Conservation (phyloP, 1,140 invertebrate genomes). For the Apis laboriosa region DNA sequence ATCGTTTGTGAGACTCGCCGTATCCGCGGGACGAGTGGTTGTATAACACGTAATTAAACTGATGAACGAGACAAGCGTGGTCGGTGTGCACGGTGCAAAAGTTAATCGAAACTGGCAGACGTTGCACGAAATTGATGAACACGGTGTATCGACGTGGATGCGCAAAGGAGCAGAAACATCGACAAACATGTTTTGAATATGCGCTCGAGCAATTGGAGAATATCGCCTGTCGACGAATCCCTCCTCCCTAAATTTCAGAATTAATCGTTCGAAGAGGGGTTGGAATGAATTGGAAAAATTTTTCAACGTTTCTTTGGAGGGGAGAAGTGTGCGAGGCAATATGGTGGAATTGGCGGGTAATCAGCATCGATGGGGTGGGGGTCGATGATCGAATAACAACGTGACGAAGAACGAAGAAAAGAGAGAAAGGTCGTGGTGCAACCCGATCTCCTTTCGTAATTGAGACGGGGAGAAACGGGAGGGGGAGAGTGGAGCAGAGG, state of each 20-base stretch:
- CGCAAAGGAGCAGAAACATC: neutral
- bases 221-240: neutral
- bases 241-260: too few species aligned
- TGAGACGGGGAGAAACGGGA: constrained; percentile 31
- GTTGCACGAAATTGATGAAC: constrained; percentile 6
- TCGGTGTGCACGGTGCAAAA: neutral
- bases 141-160: neutral
- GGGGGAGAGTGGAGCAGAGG: neutral
- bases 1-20: constrained; percentile 24
- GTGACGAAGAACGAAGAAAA: neutral
- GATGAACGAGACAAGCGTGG: neutral
- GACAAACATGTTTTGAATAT: neutral
- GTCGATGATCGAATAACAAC: neutral
- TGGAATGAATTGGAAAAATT: too few species aligned
- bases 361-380: too few species aligned
- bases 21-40: neutral
- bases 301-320: too few species aligned
- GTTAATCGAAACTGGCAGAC: constrained; percentile 23
- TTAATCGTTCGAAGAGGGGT: neutral
- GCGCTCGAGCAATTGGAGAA: neutral
- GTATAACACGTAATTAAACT: constrained; percentile 31
- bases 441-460: constrained; percentile 23
- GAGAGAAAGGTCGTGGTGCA: neutral
- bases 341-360: too few species aligned
- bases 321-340: too few species aligned